phyloP scores from a whole-genome alignment of 2,888 invertebrate genomes.

The Priocnemis perturbator region DNA sequence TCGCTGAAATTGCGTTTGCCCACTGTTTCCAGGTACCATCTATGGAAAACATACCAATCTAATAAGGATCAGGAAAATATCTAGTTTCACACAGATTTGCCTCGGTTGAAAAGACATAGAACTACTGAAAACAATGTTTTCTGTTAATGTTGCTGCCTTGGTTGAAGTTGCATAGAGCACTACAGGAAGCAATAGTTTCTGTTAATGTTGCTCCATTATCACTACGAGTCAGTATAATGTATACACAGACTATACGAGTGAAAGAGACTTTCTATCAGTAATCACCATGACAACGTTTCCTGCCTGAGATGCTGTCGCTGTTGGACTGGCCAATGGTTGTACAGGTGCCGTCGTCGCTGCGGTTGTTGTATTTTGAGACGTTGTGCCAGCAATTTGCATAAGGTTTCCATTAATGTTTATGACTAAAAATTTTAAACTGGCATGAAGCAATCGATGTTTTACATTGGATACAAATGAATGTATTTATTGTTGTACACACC shows the following conservation, averaged over 20 bases:
- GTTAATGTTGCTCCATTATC: conserved; percentile 66
- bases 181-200: not conserved
- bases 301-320: conserved; percentile 71
- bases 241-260: conserved; percentile 68
- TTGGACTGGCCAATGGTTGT: conserved; percentile 75
- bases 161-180: not conserved
- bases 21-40: conserved; percentile 78
- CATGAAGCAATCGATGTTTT: not conserved
- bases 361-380: conserved; percentile 72
- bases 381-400: conserved; percentile 80
- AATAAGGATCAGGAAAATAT: not conserved
- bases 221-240: conserved; percentile 69
- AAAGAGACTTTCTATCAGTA: conserved; percentile 65
- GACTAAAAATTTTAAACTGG: conserved; percentile 73
- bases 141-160: too few relatives aligned
- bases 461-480: not conserved
- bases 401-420: conserved; percentile 87
- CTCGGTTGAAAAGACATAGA: not conserved
- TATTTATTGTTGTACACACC: conserved; percentile 69
- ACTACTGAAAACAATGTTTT: too few relatives aligned
- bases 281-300: conserved; percentile 88
- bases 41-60: conserved; percentile 50
- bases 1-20: conserved; percentile 78
- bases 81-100: not conserved
- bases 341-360: conserved; percentile 75